These are phyloP conservation scores for Pipa parva DNA, from an alignment of 2,113 vertebrate genomes.

Conservation along the genomic window DNA sequence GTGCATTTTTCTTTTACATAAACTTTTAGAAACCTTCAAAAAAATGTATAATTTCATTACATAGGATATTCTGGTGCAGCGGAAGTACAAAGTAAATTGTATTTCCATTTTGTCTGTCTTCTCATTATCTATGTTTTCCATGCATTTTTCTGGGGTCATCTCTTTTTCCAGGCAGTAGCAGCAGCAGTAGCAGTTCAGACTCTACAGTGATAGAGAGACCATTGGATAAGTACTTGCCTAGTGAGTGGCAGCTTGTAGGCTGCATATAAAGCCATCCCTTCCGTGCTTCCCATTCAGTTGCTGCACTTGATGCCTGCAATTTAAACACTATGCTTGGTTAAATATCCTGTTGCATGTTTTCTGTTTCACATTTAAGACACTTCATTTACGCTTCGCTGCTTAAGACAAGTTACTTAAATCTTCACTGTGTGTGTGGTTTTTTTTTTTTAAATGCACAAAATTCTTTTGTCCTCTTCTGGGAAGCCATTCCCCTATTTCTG, in stretches of 20 bases:
- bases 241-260: conserved; percentile 81
- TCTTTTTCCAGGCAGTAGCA: conserved; percentile 82
- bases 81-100: too few relatives aligned
- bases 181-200: conserved; percentile 80
- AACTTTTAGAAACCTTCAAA: too few relatives aligned
- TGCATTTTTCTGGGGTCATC: conserved; percentile 55
- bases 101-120: conserved; percentile 33
- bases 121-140: conserved; percentile 55
- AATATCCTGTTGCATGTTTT: conserved; percentile 58
- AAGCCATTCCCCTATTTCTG: too few relatives aligned
- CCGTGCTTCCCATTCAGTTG: conserved; percentile 57
- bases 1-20: too few relatives aligned
- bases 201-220: conserved; percentile 77
- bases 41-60: too few relatives aligned
- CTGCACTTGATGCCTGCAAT: conserved; percentile 53
- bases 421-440: too few relatives aligned
- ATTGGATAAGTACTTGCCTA: conserved; percentile 80
- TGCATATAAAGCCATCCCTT: conserved; percentile 64
- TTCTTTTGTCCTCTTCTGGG: too few relatives aligned
- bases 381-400: conserved; percentile 40
- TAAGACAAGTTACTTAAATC: too few relatives aligned
- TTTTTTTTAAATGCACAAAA: too few relatives aligned
- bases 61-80: too few relatives aligned
- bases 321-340: conserved; percentile 38
- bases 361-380: conserved; percentile 51